Evolutionary conservation across 2,113 vertebrate genomes (phyloP), one percentile per base, ranked within the genome.

Genomic region (Phycodurus eques): DNA sequence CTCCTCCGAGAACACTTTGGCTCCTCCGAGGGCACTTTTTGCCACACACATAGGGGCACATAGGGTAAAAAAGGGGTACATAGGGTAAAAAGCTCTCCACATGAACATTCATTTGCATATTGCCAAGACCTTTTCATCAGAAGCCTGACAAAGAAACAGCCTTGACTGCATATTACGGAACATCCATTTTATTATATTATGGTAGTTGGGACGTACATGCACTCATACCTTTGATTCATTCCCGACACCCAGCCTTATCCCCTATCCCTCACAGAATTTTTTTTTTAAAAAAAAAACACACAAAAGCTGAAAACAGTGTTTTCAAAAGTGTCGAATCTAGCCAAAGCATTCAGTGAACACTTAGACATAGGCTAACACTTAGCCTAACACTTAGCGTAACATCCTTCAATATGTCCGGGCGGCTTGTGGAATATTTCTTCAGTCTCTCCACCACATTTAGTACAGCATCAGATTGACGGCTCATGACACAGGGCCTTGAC

Each of bases 401-500:
- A 67, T 70, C 64, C 46, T 22, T 62, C 0, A 57, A 22, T 63
- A 72, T 67, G 61, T 62, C 44, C 47, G 31, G 42, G 39, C 44
- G 39, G 67, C 60, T 53, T 2, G 5, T 4, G 2, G 1, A 56
- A 49, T 4, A 44, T 75, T 78, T 72, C 20, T 66, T 68, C 31
- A 31, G 53, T 49, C 39, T 17, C 66, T 68, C 67, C 63, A 62
- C 51, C 53, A 39, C 53, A 15, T 67, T 72, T 46, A 51, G 64
- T 17, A 14, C 67, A 31, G 59, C 22, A 78, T 57, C 17, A 3
- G 74, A 83, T 62, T 87, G 89, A 88, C 86, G 89, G 83, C 69
- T 42, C 35, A 71, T 82, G 87, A 86, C 88, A 83, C 77, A 74
- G 67, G 80, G 79, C 83, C 77, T 60, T 88, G 87, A 91, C 90